Percentiles rank a stretch among this genome's conserved stretches.
Evolutionary conservation across 2,888 invertebrate species (phyloP).

Genomic region (Drosophila hamatofila): DNA sequence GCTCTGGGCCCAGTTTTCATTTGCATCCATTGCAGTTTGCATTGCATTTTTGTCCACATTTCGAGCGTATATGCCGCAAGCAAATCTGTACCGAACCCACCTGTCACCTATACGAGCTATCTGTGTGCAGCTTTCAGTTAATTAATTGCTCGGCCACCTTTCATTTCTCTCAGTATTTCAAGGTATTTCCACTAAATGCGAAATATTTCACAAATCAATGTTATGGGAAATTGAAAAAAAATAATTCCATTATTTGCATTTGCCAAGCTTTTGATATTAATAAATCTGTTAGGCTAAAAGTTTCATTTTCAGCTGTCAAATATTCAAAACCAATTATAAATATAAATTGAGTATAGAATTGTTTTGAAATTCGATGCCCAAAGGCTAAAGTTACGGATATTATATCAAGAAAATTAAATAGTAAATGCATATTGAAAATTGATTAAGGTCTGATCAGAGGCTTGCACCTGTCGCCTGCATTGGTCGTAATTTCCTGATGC

Average conservation of each 20-base stretch:
- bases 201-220: constrained; percentile 6
- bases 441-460: constrained; percentile 32
- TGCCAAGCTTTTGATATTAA: not conserved
- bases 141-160: constrained; percentile 25
- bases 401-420: constrained; percentile 23
- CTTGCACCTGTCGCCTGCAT: constrained; percentile 28
- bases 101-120: not conserved
- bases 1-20: constrained; percentile 20
- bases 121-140: constrained; percentile 19
- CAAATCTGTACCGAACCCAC: not conserved
- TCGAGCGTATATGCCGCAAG: constrained; percentile 40
- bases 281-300: not conserved
- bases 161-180: not conserved
- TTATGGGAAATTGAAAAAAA: not conserved
- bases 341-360: too few species aligned
- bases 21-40: constrained; percentile 31
- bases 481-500: constrained; percentile 70
- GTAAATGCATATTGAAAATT: constrained; percentile 43
- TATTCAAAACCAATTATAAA: not conserved
- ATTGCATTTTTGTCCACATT: constrained; percentile 63
- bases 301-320: not conserved
- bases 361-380: not conserved
- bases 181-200: constrained; percentile 1
- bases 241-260: not conserved
- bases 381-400: not conserved